Evolutionary conservation across 2,797 vertebrate species (phyloP).

Genomic region (Podargus strigoides): DNA sequence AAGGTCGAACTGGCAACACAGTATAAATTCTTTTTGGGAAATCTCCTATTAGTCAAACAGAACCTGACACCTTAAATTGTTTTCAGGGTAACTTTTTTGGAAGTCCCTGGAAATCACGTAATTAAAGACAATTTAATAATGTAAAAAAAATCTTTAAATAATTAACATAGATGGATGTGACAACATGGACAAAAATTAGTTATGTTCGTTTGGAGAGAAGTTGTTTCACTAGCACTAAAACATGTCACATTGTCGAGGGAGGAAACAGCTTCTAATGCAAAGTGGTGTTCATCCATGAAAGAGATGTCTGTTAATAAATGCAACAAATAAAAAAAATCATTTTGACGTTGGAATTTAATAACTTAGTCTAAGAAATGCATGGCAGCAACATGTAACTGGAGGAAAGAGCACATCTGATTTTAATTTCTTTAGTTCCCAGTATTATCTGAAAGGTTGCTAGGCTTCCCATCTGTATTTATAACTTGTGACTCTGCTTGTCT

Average conservation of each 20-base stretch:
- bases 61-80: background rate
- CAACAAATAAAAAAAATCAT: background rate
- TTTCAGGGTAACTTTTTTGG: background rate
- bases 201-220: background rate
- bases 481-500: background rate
- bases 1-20: background rate
- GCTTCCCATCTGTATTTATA: background rate
- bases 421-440: background rate
- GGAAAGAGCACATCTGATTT: background rate
- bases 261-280: background rate
- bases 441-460: background rate
- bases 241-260: background rate
- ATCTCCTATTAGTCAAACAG: background rate
- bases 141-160: background rate
- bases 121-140: background rate
- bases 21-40: background rate
- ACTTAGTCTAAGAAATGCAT: background rate
- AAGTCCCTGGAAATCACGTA: background rate
- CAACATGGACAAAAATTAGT: background rate
- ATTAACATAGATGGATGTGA: background rate
- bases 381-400: background rate
- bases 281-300: background rate
- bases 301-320: background rate
- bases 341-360: background rate
- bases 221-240: background rate